phyloP scores from a whole-genome alignment of 2,888 invertebrate genomes.

The Noctua janthina region DNA sequence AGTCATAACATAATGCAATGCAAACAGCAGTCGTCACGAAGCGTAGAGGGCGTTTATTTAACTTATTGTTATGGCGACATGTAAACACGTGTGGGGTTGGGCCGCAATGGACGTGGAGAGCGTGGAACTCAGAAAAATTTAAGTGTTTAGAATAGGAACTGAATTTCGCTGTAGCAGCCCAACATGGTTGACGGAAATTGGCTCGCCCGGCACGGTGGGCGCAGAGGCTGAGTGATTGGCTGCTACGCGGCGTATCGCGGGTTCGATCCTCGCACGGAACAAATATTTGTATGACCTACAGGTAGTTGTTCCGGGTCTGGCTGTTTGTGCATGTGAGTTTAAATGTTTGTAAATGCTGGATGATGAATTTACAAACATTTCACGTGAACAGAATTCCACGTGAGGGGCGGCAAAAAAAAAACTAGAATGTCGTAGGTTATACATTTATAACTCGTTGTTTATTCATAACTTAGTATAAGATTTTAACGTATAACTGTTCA shows the following conservation, averaged over 20 bases:
- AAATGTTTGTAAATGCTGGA: background rate
- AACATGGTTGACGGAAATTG: background rate
- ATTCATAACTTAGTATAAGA: no score
- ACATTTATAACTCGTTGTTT: no score
- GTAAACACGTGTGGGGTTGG: slow-evolving; percentile 66
- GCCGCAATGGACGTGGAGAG: slow-evolving; percentile 41
- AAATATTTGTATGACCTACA: background rate
- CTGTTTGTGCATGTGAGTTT: background rate
- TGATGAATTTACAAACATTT: no score
- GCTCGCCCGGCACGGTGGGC: background rate
- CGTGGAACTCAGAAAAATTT: background rate
- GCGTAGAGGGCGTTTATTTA: slow-evolving; percentile 70
- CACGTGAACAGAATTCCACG: no score
- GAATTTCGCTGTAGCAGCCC: background rate
- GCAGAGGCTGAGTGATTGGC: background rate
- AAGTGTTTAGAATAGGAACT: background rate
- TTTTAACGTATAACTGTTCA: no score
- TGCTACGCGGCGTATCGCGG: background rate
- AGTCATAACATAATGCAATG: slow-evolving; percentile 68
- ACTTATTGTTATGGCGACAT: slow-evolving; percentile 71
- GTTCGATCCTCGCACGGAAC: background rate
- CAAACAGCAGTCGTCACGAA: slow-evolving; percentile 69
- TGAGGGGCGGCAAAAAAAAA: no score
- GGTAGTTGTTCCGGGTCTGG: background rate
- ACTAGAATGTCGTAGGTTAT: background rate